Percentiles rank a stretch among this genome's conserved stretches.
Evolutionary conservation across 2,797 vertebrate species (phyloP).

Genomic region (Enteromius mattozi): DNA sequence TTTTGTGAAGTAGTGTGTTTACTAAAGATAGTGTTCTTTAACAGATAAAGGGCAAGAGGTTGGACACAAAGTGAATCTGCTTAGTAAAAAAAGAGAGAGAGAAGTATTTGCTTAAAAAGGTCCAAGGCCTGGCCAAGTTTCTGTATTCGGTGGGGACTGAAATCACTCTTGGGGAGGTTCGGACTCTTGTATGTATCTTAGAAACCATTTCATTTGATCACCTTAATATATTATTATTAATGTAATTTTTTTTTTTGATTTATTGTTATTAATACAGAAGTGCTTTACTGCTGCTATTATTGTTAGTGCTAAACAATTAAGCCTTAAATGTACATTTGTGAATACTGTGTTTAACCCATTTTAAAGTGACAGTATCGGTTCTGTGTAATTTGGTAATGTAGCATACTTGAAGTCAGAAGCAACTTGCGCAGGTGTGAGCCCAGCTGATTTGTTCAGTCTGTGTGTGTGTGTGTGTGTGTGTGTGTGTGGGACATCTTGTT

Average conservation of each 20-base stretch:
- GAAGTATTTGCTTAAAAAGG: constrained; percentile 54
- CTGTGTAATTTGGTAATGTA: constrained; percentile 72
- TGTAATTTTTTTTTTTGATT: constrained; percentile 61
- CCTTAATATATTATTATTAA: constrained; percentile 77
- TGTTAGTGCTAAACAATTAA: constrained; percentile 85
- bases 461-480: constrained; percentile 34
- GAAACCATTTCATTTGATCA: constrained; percentile 69
- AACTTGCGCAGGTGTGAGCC: constrained; percentile 67
- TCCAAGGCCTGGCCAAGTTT: constrained; percentile 41
- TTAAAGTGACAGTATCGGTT: constrained; percentile 85
- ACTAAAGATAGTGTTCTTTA: constrained; percentile 52
- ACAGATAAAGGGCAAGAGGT: constrained; percentile 23
- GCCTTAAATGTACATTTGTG: constrained; percentile 87
- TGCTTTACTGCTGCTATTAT: constrained; percentile 87
- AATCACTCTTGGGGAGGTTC: constrained; percentile 39
- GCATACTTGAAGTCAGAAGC: constrained; percentile 81
- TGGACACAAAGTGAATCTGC: constrained; percentile 17
- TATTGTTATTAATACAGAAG: constrained; percentile 79
- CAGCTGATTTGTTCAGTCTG: constrained; percentile 57
- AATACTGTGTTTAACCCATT: constrained; percentile 79
- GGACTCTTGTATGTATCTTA: constrained; percentile 54
- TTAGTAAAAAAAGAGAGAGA: constrained; percentile 16
- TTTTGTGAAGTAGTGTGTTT: constrained; percentile 52
- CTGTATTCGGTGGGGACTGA: constrained; percentile 46
- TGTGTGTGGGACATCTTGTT: neutral